Evolutionary conservation across 2,797 vertebrate genomes (phyloP), one percentile per base, ranked within the genome.

Genomic region (Malurus splendens): DNA sequence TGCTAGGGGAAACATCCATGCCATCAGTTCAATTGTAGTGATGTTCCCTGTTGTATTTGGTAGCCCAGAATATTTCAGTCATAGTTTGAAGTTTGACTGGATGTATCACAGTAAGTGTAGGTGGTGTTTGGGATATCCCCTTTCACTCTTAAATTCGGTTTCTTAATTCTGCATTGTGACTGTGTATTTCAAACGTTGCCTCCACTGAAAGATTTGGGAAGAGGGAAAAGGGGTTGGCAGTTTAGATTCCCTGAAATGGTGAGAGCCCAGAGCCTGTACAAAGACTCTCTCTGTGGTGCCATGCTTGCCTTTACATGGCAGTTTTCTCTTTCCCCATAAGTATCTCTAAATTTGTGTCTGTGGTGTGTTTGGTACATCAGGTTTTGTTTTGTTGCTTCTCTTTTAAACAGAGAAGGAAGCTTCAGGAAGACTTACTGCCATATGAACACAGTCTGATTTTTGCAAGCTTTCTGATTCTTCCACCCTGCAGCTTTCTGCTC

Each of bases 401-500:
- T 66, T 60, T 79, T 28, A 68, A 83, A 65, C 14, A 60, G 50
- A 64, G 11, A 27, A 27, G 54, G 23, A 74, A 80, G 51, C 32
- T 86, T 91, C 67, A 77, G 73, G 54, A 82, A 56, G 50, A 14
- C 16, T 51, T 65, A 28, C 2, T 73, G 36, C 38, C 36, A 3
- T 60, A 12, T 18, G 17, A 18, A 44, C 48, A 32, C 15, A 45
- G 78, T 9, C 30, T 66, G 32, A 62, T 45, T 79, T 91, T 72
- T 81, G n/a, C 52, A 79, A 84, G 10, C 24, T 55, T 81, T 73
- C 42, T 86, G 55, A 41, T 62, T 90, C 45, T 86, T 77, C 27
- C 79, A 3, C 22, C 8, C 38, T 71, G 6, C 33, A 83, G 55
- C 12, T 87, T 79, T 86, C 17, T 80, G 17, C 15, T 60, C n/a